These are phyloP conservation scores for Brachymystax lenok DNA, from an alignment of 2,797 vertebrate species.

Conservation along the genomic window DNA sequence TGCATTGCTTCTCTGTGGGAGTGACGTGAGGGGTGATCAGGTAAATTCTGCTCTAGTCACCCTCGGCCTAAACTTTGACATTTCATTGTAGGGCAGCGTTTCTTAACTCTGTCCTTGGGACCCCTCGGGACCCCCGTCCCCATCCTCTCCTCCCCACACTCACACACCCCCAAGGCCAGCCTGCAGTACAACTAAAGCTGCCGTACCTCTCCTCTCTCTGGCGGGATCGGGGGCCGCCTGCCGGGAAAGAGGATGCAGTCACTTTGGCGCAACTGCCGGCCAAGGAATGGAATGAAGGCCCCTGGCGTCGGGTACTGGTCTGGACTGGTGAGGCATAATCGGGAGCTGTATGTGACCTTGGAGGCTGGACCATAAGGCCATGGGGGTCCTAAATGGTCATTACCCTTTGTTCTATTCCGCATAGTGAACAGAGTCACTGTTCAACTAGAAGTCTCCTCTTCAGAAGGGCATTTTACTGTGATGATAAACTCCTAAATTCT, in stretches of 20 bases:
- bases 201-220: conserved; percentile 5
- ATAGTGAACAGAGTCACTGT: not conserved
- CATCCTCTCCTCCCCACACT: not conserved
- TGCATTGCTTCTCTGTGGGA: conserved; percentile 28
- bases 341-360: conserved; percentile 4
- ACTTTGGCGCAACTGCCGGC: conserved; percentile 9
- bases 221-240: not conserved
- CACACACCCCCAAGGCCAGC: not conserved
- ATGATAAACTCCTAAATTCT: not conserved
- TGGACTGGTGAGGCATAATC: not conserved
- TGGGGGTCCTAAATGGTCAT: not conserved
- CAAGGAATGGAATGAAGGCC: conserved; percentile 3
- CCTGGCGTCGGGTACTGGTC: not conserved
- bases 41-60: conserved; percentile 50
- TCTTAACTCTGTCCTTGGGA: not conserved
- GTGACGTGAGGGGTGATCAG: conserved; percentile 29
- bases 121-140: no score
- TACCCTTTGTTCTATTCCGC: not conserved
- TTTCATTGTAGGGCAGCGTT: conserved; percentile 52
- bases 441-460: not conserved
- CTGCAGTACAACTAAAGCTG: not conserved
- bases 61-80: conserved; percentile 44
- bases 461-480: not conserved
- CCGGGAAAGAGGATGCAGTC: conserved; percentile 1
- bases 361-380: not conserved